Base-by-base conservation (phyloP, 2,113 vertebrate genomes). In the Pollimyrus isidori region DNA sequence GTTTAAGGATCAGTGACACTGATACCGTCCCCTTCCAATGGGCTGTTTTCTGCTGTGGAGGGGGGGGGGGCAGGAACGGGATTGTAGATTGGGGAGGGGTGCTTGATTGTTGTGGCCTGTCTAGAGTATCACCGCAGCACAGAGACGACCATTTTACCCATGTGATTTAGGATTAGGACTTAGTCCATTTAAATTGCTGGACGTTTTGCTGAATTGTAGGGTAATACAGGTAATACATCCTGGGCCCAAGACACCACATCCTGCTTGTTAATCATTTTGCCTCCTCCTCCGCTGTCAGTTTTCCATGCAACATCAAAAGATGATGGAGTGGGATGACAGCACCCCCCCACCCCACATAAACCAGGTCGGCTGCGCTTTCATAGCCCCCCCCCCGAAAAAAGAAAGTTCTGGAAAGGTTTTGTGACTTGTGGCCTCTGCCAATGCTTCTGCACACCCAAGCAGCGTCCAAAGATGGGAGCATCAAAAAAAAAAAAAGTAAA, bases 371-470 rank as follows among this genome's bases (percentile, higher is more conserved):
- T 11, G 45, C 10, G 13, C 10, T 85, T 84, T 23, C 13, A 46
- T 21, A 84, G 46, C 93, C 50, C 93, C 15, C 94, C n/a, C n/a
- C n/a, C n/a, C n/a, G n/a, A 92, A 94, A 95, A 95, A 56, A 93
- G 93, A 93, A 90, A 92, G 30, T 87, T 85, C 92, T 90, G 90
- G 92, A 92, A 93, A 92, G 92, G 92, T 88, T 88, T 92, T 93
- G 91, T 11, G n/a, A 9, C 91, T 89, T 92, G 93, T 93, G 93
- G 92, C 93, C 94, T 95, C 95, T n/a, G n/a, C n/a, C 93, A 94
- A 95, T 92, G 91, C 88, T 95, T 94, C 95, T 94, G 95, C 96
- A 94, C 95, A 95, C 93, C 93, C 94, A 93, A 95, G 93, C 92
- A 95, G 92, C 94, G 94, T 95, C 94, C 94, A 94, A 94, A 94